phyloP scores from a whole-genome alignment of 2,113 vertebrate genomes.

The Misgurnus anguillicaudatus region DNA sequence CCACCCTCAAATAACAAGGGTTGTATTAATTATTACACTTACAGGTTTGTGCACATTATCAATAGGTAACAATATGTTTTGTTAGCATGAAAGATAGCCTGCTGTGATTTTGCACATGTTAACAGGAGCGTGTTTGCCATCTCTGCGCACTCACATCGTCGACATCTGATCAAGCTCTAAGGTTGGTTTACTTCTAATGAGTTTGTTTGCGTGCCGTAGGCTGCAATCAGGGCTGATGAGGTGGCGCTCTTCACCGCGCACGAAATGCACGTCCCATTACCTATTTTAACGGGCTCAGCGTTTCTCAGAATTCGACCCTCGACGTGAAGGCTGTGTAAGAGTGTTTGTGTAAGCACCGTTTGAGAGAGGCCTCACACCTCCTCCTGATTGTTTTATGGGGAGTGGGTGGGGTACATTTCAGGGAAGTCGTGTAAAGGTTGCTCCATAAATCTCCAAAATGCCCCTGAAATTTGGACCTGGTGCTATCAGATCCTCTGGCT shows the following conservation, averaged over 20 bases:
- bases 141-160: slow-evolving; percentile 56
- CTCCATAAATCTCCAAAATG: slow-evolving; percentile 62
- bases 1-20: slow-evolving; percentile 61
- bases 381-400: slow-evolving; percentile 57
- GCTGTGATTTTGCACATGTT: slow-evolving; percentile 62
- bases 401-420: slow-evolving; percentile 48
- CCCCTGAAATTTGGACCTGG: slow-evolving; percentile 59
- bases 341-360: slow-evolving; percentile 23
- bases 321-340: not conserved
- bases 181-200: slow-evolving; percentile 61
- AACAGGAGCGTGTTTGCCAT: slow-evolving; percentile 50
- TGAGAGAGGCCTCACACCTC: slow-evolving; percentile 21
- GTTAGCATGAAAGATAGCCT: slow-evolving; percentile 54
- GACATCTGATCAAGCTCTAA: slow-evolving; percentile 43
- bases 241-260: not conserved
- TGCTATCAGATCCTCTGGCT: slow-evolving; percentile 39
- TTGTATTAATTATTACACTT: slow-evolving; percentile 69
- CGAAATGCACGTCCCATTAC: not conserved
- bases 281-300: not conserved
- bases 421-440: slow-evolving; percentile 60
- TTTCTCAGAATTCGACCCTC: slow-evolving; percentile 4
- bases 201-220: slow-evolving; percentile 20
- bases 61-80: slow-evolving; percentile 62
- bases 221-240: slow-evolving; percentile 14
- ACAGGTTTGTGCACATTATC: slow-evolving; percentile 48